Evolutionary conservation across 2,888 invertebrate species (phyloP).

Genomic region (Drosophila demipolita): DNA sequence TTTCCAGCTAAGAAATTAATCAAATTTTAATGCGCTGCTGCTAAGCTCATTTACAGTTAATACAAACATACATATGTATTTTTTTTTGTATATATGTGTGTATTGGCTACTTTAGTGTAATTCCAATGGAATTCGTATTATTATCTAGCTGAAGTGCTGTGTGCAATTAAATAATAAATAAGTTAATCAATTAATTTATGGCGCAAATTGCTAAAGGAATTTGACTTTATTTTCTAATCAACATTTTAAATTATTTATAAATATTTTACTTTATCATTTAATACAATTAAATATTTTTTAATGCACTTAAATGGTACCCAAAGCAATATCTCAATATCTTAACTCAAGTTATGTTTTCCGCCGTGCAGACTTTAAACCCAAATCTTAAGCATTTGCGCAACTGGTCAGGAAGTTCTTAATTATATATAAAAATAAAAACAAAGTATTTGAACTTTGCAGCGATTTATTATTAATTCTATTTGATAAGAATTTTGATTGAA

Average conservation of each 20-base stretch:
- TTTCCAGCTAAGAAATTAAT: conserved; percentile 15
- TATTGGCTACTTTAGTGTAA: background rate
- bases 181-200: background rate
- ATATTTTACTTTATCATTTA: background rate
- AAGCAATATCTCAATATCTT: background rate
- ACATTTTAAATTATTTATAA: background rate
- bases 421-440: background rate
- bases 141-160: background rate
- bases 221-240: background rate
- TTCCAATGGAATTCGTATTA: background rate
- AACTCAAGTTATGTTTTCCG: background rate
- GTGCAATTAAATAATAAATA: background rate
- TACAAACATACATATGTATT: background rate
- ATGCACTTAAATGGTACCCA: background rate
- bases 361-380: background rate
- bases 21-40: background rate
- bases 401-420: conserved; percentile 43
- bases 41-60: background rate
- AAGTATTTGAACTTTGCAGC: background rate
- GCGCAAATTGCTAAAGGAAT: background rate
- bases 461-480: background rate
- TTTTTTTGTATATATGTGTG: background rate
- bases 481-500: conserved; percentile 28
- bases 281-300: background rate
- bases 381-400: conserved; percentile 14